These are phyloP conservation scores for Notamacropus eugenii DNA, from an alignment of 2,797 vertebrate species.

Conservation along the genomic window DNA sequence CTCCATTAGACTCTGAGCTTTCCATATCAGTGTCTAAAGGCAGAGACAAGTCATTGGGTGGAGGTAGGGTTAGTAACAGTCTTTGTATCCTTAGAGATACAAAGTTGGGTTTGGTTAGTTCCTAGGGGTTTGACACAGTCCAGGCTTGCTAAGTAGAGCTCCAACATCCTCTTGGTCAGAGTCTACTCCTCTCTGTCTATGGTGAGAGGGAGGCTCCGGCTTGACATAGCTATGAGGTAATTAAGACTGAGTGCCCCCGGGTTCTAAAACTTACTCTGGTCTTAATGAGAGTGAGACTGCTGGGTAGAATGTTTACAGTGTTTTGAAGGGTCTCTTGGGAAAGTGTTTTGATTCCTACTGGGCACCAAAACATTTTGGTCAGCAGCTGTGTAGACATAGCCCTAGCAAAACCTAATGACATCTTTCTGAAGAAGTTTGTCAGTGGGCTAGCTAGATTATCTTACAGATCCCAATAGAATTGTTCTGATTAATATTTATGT, in stretches of 20 bases:
- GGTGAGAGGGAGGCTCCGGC: neutral
- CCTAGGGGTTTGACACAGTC: neutral
- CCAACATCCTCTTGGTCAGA: neutral
- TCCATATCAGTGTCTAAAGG: neutral
- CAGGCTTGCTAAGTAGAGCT: neutral
- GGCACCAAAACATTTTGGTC: neutral
- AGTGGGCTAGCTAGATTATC: neutral
- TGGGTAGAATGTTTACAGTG: neutral
- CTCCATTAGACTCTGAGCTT: neutral
- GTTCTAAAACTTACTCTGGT: neutral
- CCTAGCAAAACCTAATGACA: neutral
- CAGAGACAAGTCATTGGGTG: neutral
- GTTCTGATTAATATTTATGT: neutral
- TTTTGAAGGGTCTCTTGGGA: neutral
- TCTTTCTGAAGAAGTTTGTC: neutral
- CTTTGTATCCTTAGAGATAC: neutral
- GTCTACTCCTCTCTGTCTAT: neutral
- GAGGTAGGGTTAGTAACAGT: neutral
- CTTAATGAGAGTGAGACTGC: neutral
- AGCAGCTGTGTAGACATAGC: neutral
- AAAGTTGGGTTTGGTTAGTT: neutral
- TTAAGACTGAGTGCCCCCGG: neutral
- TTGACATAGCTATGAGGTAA: neutral
- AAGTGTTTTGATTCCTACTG: neutral
- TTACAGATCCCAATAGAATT: neutral